Evolutionary conservation across 2,113 vertebrate species (phyloP).

Genomic region (Leuciscus idus): DNA sequence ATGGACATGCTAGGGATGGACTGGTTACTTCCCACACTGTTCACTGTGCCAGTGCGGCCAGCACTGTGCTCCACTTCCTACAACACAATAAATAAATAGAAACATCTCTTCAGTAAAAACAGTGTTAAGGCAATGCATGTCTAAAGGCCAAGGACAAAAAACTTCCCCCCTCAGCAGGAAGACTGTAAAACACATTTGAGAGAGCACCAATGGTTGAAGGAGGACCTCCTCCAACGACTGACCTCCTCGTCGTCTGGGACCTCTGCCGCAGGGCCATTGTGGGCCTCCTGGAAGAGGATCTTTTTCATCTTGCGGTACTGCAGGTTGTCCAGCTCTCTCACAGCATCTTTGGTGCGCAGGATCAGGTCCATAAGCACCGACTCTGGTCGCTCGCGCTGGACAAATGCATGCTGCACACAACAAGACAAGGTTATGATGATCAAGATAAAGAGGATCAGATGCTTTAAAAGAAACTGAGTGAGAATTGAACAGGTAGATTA

Average conservation of each 20-base stretch:
- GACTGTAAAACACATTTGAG: background rate
- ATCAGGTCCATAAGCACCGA: constrained; percentile 97
- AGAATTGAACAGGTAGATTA: background rate
- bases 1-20: constrained; percentile 99
- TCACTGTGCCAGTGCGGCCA: constrained; percentile 93
- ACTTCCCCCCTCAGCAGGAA: background rate
- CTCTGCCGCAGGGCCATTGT: constrained; percentile 92
- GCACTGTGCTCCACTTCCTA: constrained; percentile 92
- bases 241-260: constrained; percentile 97
- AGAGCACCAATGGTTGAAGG: constrained; percentile 7
- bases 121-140: background rate
- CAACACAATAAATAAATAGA: constrained; percentile 21
- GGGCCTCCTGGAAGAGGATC: constrained; percentile 97
- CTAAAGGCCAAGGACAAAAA: background rate
- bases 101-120: background rate
- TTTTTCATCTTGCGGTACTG: constrained; percentile 99
- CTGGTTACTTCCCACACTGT: constrained; percentile 98
- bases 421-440: background rate
- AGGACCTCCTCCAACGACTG: constrained; percentile 20
- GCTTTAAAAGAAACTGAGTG: background rate
- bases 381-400: constrained; percentile 91
- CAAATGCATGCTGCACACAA: constrained; percentile 89
- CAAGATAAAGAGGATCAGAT: background rate
- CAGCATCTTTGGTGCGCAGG: constrained; percentile 96
- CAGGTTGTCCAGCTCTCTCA: constrained; percentile 97